Evolutionary conservation across 2,797 vertebrate species (phyloP), one percentile per base, ranked within the genome.

Genomic region (Antrozous pallidus): DNA sequence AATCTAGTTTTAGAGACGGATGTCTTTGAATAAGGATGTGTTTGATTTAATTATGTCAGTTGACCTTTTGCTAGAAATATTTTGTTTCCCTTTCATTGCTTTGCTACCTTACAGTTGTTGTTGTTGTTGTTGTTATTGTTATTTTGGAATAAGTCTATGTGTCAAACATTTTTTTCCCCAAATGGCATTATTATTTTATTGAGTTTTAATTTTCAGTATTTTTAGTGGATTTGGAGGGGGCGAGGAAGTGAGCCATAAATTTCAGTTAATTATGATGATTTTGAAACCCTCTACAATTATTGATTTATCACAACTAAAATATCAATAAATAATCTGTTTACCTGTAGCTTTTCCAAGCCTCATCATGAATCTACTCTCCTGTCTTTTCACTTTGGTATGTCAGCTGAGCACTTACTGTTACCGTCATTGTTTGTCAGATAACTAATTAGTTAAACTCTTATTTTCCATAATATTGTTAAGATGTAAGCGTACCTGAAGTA

Each of bases 191-290:
- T 81, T 71, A 40, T 28, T 31, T 95, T 83, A 18, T 90, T 75
- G 26, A 78, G 8, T 91, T 91, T 94, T 97, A 86, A 54, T 86
- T 91, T 93, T 74, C 11, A 54, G 14, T 91, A 42, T 89, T 85
- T 91, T 82, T 85, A 86, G 79, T 92, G 54, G 1, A 40, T 81
- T 77, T 78, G 67, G 13, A 26, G 5, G 61, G 31, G 28, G 63
- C 0, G 10, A 40, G 51, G 16, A 80, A 80, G 81, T 47, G 26
- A 33, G n/a, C 16, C 24, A 26, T 61, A 77, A 36, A 82, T 94
- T 81, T 81, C 79, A 91, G 81, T 84, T 82, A 91, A 89, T 86
- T 85, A 67, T 94, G 70, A 31, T 94, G 54, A 94, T 89, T 95
- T 86, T 86, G 67, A 91, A 96, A 84, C 13, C 36, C 16, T 18